Base-by-base conservation (phyloP, 30 jellyfish, hydroid and myxozoan genomes). In the Nemopilema nomurai region DNA sequence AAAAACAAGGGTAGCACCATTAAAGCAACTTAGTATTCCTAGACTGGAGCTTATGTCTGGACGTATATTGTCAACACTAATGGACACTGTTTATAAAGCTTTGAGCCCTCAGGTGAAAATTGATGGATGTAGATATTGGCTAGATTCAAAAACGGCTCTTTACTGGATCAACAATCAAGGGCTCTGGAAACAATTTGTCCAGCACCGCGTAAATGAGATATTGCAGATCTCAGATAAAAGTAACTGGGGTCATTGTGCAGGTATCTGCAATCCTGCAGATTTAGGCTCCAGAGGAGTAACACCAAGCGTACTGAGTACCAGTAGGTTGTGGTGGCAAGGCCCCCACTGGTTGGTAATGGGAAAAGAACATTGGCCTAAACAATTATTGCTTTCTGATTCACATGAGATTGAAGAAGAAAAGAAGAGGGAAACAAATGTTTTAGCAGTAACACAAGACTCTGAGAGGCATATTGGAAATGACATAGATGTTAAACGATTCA, bases 261-360 rank as follows among this genome's bases (percentile, higher is more conserved):
- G 92, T 0, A 33, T 50, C 13, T 19, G 63, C 28, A 83, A 83
- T 50, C 89, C 92, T 49, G 92, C 90, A 17, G 92, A 83, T 68
- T 18, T 84, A 28, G 89, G 81, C 22, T 84, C 92, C n/a, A 84
- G 89, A 62, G 92, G 89, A 17, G 89, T 74, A 19, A 1, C 89
- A 4, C 64, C 81, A 4, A 9, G 82, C 49, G 29, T 13, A 8
- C 68, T 69, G 18, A 53, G 4, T 19, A 70, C 25, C 28, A 83
- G 86, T 51, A 29, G n/a, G 18, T 24, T 83, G 69, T 83, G 92
- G 89, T 72, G 92, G 89, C n/a, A 83, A 24, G 79, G 79, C 16
- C 89, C 89, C 25, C 18, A 22, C 16, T 84, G 81, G 92, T 32
- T 72, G 29, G 21, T 9, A 21, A 32, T 7, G 26, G 89, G 92